Percentiles rank a stretch among this genome's conserved stretches.
These are phyloP conservation scores for Hyles lineata DNA, from an alignment of 2,888 invertebrate genomes.

Conservation along the genomic window DNA sequence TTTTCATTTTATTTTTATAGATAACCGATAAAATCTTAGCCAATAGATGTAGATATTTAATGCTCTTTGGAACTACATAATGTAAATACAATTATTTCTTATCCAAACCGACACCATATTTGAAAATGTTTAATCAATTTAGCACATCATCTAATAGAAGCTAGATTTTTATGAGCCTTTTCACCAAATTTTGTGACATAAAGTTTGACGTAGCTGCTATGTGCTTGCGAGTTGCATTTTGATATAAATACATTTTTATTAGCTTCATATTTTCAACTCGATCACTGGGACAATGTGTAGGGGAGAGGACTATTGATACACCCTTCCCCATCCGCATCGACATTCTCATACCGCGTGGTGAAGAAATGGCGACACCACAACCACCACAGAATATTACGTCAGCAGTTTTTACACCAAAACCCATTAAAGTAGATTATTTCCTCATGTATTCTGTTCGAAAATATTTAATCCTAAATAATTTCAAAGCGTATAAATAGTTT, in stretches of 20 bases:
- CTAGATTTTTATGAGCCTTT: not conserved
- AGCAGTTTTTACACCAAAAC: too few relatives aligned
- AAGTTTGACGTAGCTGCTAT: not conserved
- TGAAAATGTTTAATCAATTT: not conserved
- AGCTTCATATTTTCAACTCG: not conserved
- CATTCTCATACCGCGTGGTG: not conserved
- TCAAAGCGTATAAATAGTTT: too few relatives aligned
- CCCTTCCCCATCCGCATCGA: not conserved
- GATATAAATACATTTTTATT: not conserved
- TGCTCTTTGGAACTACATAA: not conserved
- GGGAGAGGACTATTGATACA: not conserved
- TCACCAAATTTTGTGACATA: not conserved
- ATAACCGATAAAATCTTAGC: not conserved
- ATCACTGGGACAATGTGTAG: not conserved
- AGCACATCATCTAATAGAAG: not conserved
- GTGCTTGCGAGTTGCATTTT: not conserved
- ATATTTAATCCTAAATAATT: too few relatives aligned
- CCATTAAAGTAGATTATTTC: too few relatives aligned
- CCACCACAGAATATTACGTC: too few relatives aligned
- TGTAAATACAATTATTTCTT: not conserved
- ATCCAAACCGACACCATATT: not conserved
- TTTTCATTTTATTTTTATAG: not conserved
- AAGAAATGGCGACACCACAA: too few relatives aligned
- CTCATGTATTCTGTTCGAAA: too few relatives aligned
- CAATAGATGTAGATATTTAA: constrained; percentile 12